Evolutionary conservation across 2,113 vertebrate genomes (phyloP), one percentile per base, ranked within the genome.

Genomic region (Phaetusa simplex): DNA sequence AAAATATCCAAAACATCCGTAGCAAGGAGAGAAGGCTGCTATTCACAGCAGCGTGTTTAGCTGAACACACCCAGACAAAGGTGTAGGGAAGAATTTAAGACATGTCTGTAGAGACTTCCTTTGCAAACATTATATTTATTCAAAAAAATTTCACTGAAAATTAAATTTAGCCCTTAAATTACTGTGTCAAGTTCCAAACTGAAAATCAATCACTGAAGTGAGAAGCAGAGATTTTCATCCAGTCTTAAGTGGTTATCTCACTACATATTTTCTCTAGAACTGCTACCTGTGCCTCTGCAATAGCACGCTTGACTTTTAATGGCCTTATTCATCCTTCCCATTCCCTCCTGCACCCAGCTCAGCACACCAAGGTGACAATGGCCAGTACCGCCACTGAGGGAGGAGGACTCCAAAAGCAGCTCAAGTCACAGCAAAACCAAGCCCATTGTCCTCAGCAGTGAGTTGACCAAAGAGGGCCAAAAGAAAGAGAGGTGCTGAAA

Each of bases 381-480:
- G 9, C 34, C 52, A 22, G 12, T 1, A 12, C 22, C 13, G 4
- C 30, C 58, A 20, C 13, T 0, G 0, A 42, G 42, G 47, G 14
- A 62, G 22, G 13, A 47, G 14, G 32, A 26, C 49, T 47, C 55
- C 78, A 59, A 27, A 24, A 15, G 62, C 69, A 67, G 59, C 2
- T 0, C 82, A 66, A 56, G 34, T 9, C 10, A 6, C 50, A 56
- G 22, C 50, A 47, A 23, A 29, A 23, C 23, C 38, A 56, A 61
- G 36, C 22, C 52, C 36, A 20, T 11, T 49, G 55, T 66, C 18
- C 79, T 47, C 36, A 64, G 23, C 58, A 73, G 34, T 1, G 12
- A 62, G 36, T 0, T 49, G 30, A 34, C 32, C 16, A 1, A 47
- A n/a, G 50, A 38, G 26, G 55, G 45, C 23, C 20, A 61, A 40